Evolutionary conservation across 2,113 vertebrate genomes (phyloP), one percentile per base, ranked within the genome.

Genomic region (Trochalopteron elliotii): DNA sequence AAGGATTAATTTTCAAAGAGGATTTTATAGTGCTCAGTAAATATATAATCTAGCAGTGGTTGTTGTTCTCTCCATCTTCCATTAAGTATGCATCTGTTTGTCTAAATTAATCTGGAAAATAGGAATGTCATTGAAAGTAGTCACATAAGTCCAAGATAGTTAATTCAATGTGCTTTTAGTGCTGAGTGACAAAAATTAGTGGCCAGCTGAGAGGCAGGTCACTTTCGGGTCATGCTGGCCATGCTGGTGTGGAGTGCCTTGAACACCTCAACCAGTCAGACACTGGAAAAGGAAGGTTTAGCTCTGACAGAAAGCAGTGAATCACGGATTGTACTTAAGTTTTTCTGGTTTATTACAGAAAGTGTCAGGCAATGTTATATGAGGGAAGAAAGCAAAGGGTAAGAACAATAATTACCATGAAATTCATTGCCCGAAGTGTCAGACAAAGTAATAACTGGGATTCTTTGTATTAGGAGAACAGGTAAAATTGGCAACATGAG

Each of bases 321-420:
- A 42, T 81, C 15, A 64, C 31, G 44, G 71, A 71, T 83, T 93
- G 93, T 69, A 87, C 65, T 89, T 72, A 81, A 68, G 76, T 33
- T 79, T 92, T 96, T 93, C 71, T 88, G 47, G 47, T 91, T 96
- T 96, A 87, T 90, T 96, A 93, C 30, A 76, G 47, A 31, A 90
- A 80, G 63, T 70, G 89, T 91, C 52, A 88, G 77, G 30, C 64
- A 50, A 80, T 81, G 12, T 70, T 94, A 55, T 63, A 94, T 40
- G 21, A 93, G 72, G 20, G 59, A 93, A 44, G 56, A 93, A 93
- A 93, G 69, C 50, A 93, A 94, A 96, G 47, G 31, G 30, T 83
- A 60, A 64, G 59, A 79, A 68, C 18, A 52, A 87, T 93, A 94
- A 96, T 81, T 94, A 74, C 53, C 24, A 61, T 49, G 31, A 91